Evolutionary conservation across 2,113 vertebrate species (phyloP), one percentile per base, ranked within the genome.

Genomic region (Spea bombifrons): DNA sequence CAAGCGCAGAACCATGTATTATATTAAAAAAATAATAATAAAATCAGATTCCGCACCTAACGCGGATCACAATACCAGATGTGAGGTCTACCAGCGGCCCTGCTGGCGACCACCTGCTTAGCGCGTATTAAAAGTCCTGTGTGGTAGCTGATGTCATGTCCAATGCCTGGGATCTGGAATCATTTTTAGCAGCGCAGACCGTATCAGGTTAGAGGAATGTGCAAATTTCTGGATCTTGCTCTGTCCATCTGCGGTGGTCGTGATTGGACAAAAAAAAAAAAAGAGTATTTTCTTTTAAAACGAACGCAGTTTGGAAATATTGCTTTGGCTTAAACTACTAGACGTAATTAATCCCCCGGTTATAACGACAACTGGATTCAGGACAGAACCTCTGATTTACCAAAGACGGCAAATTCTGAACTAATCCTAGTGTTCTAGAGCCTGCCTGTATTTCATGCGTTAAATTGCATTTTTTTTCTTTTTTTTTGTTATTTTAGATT

Each of bases 41-140:
- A 86, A 86, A 82, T 75, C 85, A 80, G 79, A 3, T 73, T 71
- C 80, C 43, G 82, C 83, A 76, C 83, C 81, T 80, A 83, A 46
- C 8, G n/a, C 55, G 83, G 77, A 86, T 68, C 59, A 30, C 71
- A 83, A 75, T 82, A 71, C 84, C 87, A 91, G 86, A 89, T 89
- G 86, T 82, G 84, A 65, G 82, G 65, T 75, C n/a, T 30, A 50
- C 1, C 0, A 77, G 83, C 75, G 67, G n/a, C 59, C 9, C 64
- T 46, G 47, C 84, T 46, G 80, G 53, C 81, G 83, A 82, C 89
- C 88, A 89, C 88, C 88, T 91, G 87, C 84, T 86, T 52, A 47
- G 13, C 81, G 71, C 64, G 77, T 74, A 7, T 85, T 85, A 81
- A 85, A 75, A 86, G 76, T 75, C 85, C 67, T 84, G 76, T 67